phyloP scores from a whole-genome alignment of 2,113 vertebrate species.

The Meles meles region DNA sequence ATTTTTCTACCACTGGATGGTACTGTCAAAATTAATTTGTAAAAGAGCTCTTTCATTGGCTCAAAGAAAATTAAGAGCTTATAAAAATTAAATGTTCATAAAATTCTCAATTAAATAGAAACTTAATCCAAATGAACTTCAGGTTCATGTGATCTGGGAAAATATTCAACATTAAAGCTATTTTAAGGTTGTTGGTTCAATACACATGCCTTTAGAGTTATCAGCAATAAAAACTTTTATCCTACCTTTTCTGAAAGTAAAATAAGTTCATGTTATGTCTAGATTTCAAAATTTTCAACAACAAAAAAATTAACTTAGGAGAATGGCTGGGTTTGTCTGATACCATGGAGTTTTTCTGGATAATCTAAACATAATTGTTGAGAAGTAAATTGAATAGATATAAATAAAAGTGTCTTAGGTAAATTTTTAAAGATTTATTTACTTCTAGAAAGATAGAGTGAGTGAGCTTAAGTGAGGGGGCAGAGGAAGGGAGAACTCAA shows the following conservation, averaged over 20 bases:
- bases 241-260: background rate
- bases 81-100: background rate
- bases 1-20: background rate
- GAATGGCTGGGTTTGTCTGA: background rate
- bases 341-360: background rate
- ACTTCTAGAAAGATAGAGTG: too few relatives aligned
- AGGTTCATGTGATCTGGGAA: background rate
- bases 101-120: background rate
- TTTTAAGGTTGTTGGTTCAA: background rate
- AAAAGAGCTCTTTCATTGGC: background rate
- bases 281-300: background rate
- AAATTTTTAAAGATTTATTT: background rate
- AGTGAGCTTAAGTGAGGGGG: too few relatives aligned
- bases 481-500: background rate
- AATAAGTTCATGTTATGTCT: background rate
- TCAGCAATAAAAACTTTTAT: background rate
- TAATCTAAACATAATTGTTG: background rate
- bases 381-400: background rate
- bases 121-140: background rate
- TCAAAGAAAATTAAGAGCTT: background rate
- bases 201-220: background rate
- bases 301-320: background rate
- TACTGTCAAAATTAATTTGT: background rate
- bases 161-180: background rate
- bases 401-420: background rate